phyloP scores from a whole-genome alignment of 2,888 invertebrate genomes.

The Calephelis perditalis region DNA sequence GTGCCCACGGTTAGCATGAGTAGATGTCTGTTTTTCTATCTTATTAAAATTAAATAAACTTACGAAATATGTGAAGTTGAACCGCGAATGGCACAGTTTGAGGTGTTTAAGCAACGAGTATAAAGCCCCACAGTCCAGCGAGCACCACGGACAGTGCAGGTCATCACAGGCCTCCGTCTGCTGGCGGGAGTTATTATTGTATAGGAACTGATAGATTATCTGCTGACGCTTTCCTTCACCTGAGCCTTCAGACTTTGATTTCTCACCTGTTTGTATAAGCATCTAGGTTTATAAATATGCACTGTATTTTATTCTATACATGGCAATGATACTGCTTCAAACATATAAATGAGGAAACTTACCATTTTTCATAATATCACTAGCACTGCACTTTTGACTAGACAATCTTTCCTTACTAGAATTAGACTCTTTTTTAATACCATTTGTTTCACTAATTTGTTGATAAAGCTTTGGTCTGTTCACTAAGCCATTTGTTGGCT shows the following conservation, averaged over 20 bases:
- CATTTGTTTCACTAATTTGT: slow-evolving; percentile 52
- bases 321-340: too few species aligned
- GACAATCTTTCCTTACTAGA: slow-evolving; percentile 51
- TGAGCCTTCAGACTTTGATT: slow-evolving; percentile 42
- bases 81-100: slow-evolving; percentile 94
- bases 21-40: too few species aligned
- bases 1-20: too few species aligned
- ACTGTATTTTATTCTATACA: too few species aligned
- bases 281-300: too few species aligned
- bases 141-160: slow-evolving; percentile 97
- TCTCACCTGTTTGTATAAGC: slow-evolving; percentile 43
- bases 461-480: slow-evolving; percentile 81
- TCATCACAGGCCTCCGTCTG: slow-evolving; percentile 97
- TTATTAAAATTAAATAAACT: slow-evolving; percentile 46
- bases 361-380: slow-evolving; percentile 57
- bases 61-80: slow-evolving; percentile 94
- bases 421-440: slow-evolving; percentile 52
- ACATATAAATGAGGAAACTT: slow-evolving; percentile 15
- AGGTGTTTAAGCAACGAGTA: slow-evolving; percentile 95
- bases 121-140: slow-evolving; percentile 90
- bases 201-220: slow-evolving; percentile 96
- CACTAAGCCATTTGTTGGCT: slow-evolving; percentile 81
- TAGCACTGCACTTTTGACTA: slow-evolving; percentile 45
- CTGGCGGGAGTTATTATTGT: slow-evolving; percentile 95
- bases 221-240: slow-evolving; percentile 77